Evolutionary conservation across 2,797 vertebrate genomes (phyloP).

Genomic region (Anniella stebbinsi): DNA sequence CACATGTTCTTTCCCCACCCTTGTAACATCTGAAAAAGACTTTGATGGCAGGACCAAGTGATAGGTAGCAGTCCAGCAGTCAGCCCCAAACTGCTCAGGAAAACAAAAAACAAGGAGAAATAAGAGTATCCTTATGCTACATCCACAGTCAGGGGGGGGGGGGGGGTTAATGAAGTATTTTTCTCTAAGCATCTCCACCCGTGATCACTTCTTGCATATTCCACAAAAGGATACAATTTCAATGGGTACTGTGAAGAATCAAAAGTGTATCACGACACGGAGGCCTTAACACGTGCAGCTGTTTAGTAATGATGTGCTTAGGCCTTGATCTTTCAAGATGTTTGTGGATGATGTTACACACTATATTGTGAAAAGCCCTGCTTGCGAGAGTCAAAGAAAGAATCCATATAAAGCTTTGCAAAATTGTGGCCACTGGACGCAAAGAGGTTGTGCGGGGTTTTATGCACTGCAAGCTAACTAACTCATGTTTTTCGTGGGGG

Average conservation of each 20-base stretch:
- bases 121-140: not conserved
- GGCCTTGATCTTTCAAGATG: not conserved
- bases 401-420: not conserved
- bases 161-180: not conserved
- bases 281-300: not conserved
- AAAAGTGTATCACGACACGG: not conserved
- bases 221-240: not conserved
- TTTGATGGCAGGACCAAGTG: not conserved
- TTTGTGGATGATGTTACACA: not conserved
- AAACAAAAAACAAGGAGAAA: not conserved
- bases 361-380: not conserved
- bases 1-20: not conserved
- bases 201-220: not conserved
- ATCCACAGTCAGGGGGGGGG: not conserved
- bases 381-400: not conserved
- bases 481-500: not conserved
- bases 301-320: too few relatives aligned
- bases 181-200: not conserved
- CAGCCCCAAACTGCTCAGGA: not conserved
- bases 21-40: not conserved
- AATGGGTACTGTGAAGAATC: not conserved
- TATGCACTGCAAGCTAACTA: not conserved
- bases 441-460: slow-evolving; percentile 3
- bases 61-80: not conserved
- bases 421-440: not conserved